Base-by-base conservation (phyloP, 2,797 vertebrate species). In the Spea hammondii region DNA sequence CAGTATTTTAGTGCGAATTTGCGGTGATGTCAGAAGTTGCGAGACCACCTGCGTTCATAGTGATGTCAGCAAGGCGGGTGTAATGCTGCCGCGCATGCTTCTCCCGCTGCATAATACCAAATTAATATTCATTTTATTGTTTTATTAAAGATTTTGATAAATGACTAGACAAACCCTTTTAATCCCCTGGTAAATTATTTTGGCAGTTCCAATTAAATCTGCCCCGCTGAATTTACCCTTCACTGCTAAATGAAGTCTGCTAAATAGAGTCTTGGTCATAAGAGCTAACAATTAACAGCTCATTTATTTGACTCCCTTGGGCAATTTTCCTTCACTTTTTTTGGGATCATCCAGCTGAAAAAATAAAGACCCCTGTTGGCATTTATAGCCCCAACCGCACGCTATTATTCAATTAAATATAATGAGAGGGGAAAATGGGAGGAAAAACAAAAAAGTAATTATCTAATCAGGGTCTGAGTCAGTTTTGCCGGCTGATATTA, bases 381-480 rank as follows among this genome's bases (percentile, higher is more conserved):
- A 76, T 76, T 72, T 76, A 65, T 71, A 51, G 69, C 70, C 67
- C 79, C 77, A 62, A 81, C 79, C 65, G 48, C 47, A 60, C 48
- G 14, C 79, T 62, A 81, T 81, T 81, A 81, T 81, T 81, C 74
- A 77, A 81, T 81, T 81, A 81, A 76, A 72, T 81, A 73, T 77
- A 81, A 81, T 77, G 79, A 77, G 59, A 12, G 72, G 78, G 60
- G 60, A 69, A 51, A 59, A 32, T 59, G 54, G 68, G 54, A 77
- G 71, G 51, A 65, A 81, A 81, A 81, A 77, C 79, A 81, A 65
- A 76, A 66, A 77, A 77, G 74, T 77, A 59, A 81, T 81, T 81
- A 81, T 81, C 79, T 74, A 81, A 81, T 81, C 74, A 81, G 53
- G 5, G 17, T 62, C 51, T n/a, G 73, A 76, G 73, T 80, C 68